Evolutionary conservation across 2,888 invertebrate genomes (phyloP).

Genomic region (Dryadula phaetusa): DNA sequence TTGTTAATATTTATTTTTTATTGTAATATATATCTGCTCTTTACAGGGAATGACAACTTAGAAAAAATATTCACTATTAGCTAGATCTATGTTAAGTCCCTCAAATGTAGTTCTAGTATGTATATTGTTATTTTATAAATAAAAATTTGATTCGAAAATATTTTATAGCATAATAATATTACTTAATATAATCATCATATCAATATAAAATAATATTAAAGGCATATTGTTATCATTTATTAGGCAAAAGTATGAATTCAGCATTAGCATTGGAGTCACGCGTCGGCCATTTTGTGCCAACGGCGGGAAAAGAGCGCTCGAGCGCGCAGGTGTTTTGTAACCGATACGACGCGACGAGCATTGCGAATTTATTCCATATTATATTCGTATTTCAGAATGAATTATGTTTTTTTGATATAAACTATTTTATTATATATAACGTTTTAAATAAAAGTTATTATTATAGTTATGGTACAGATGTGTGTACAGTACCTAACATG

Average conservation of each 20-base stretch:
- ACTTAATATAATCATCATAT: not conserved
- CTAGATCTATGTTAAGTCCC: too few relatives aligned
- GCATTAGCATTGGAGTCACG: slow-evolving; percentile 63
- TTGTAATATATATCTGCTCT: too few relatives aligned
- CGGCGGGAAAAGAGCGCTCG: slow-evolving; percentile 69
- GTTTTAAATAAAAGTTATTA: too few relatives aligned
- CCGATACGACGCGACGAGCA: slow-evolving; percentile 57
- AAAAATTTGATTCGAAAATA: too few relatives aligned
- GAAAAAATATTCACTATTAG: too few relatives aligned
- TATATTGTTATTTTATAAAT: not conserved
- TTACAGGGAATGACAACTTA: too few relatives aligned
- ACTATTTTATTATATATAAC: not conserved
- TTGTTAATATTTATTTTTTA: too few relatives aligned
- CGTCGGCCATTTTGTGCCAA: slow-evolving; percentile 77
- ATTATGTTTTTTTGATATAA: not conserved
- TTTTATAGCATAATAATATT: not conserved
- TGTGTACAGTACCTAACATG: too few relatives aligned
- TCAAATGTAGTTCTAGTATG: too few relatives aligned
- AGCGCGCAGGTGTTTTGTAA: slow-evolving; percentile 66
- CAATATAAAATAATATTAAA: not conserved
- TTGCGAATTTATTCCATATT: slow-evolving; percentile 39
- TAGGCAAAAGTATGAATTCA: slow-evolving; percentile 38
- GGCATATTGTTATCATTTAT: slow-evolving; percentile 10
- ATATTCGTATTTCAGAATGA: slow-evolving; percentile 47
- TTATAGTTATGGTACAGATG: too few relatives aligned